Conservation (phyloP, 1,140 invertebrate species). For the Saccostrea cuccullata region DNA sequence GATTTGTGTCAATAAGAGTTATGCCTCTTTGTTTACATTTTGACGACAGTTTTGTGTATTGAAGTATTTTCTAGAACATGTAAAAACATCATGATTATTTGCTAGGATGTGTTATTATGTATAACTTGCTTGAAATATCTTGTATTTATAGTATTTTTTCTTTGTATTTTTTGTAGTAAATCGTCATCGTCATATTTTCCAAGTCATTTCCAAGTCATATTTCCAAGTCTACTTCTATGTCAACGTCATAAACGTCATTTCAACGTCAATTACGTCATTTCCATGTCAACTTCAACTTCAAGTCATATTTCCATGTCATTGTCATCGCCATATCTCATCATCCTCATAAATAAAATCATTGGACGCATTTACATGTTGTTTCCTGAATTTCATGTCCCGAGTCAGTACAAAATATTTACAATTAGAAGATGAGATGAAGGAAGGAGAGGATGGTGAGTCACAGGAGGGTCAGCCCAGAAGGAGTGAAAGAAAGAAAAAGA, state of each 20-base stretch:
- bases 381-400: neutral
- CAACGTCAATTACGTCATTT: too few relatives aligned
- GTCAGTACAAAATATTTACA: conserved; percentile 20
- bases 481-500: conserved; percentile 19
- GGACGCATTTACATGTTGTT: neutral
- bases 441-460: neutral
- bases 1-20: neutral
- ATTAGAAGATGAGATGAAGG: conserved; percentile 17
- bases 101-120: neutral
- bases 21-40: neutral
- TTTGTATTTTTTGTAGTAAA: conserved; percentile 11
- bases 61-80: neutral
- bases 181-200: neutral
- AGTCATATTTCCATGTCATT: neutral
- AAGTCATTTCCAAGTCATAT: too few relatives aligned
- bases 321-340: neutral
- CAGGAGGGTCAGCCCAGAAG: neutral
- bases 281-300: too few relatives aligned
- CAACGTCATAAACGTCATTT: too few relatives aligned
- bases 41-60: neutral
- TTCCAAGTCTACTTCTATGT: neutral
- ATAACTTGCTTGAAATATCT: neutral
- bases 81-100: neutral
- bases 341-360: neutral
- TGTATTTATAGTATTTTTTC: neutral